Conservation (phyloP, 2,113 vertebrate genomes). For the Sylvia atricapilla region DNA sequence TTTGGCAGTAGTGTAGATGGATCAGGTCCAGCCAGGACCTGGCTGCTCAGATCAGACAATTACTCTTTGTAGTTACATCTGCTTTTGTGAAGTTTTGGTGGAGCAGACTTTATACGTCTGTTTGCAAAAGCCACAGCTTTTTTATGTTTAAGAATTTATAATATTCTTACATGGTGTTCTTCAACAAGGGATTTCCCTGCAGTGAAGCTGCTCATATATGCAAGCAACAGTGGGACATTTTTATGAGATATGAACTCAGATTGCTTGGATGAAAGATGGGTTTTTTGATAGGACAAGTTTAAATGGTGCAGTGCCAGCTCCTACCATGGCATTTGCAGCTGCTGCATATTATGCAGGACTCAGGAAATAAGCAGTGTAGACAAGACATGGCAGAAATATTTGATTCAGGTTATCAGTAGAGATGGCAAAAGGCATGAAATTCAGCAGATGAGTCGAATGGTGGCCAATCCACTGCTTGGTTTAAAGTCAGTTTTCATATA, state of each 20-base stretch:
- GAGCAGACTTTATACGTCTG: neutral
- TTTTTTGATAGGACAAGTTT: neutral
- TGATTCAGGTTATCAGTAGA: neutral
- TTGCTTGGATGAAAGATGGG: neutral
- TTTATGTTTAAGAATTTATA: neutral
- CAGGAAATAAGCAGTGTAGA: neutral
- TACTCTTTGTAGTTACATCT: neutral
- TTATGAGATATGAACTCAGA: neutral
- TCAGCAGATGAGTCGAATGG: neutral
- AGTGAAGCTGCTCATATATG: neutral
- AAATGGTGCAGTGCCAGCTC: neutral
- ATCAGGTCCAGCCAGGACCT: neutral
- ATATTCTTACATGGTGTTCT: neutral
- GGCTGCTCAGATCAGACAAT: neutral
- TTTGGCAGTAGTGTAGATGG: neutral
- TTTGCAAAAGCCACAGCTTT: neutral
- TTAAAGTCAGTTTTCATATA: neutral
- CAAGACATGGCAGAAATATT: constrained; percentile 34
- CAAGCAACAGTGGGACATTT: neutral
- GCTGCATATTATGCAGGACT: neutral
- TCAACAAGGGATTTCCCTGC: neutral
- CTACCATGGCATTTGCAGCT: neutral
- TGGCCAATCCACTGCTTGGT: neutral
- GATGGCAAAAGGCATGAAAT: neutral
- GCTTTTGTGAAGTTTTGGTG: neutral